phyloP scores from a whole-genome alignment of 2,113 vertebrate species.

The Gavia stellata region DNA sequence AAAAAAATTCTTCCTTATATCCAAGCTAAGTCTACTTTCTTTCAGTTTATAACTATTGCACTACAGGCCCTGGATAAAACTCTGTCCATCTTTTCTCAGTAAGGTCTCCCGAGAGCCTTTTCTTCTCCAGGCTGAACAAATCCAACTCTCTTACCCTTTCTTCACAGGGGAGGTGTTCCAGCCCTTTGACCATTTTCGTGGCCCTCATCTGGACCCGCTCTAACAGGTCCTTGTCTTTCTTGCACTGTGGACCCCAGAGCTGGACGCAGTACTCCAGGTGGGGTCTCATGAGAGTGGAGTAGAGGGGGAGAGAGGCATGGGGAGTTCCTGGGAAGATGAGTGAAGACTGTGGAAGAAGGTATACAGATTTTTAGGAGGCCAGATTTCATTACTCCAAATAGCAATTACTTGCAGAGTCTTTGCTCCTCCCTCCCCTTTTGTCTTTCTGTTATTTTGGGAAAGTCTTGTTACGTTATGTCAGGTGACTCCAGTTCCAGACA shows the following conservation, averaged over 20 bases:
- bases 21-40: background rate
- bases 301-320: background rate
- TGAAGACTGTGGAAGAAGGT: background rate
- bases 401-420: background rate
- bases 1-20: background rate
- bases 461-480: background rate
- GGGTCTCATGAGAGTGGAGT: background rate
- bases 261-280: background rate
- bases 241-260: background rate
- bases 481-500: background rate
- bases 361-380: background rate
- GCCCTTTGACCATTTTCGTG: background rate
- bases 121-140: background rate
- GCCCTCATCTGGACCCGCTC: background rate
- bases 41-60: background rate
- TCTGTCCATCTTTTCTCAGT: background rate
- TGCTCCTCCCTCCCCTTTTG: background rate
- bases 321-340: background rate
- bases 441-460: background rate
- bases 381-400: background rate
- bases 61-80: background rate
- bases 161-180: background rate
- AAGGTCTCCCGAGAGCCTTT: background rate
- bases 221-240: background rate
- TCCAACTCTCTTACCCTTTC: background rate